phyloP scores from a whole-genome alignment of 2,888 invertebrate species.

The Ferdinandea cuprea region DNA sequence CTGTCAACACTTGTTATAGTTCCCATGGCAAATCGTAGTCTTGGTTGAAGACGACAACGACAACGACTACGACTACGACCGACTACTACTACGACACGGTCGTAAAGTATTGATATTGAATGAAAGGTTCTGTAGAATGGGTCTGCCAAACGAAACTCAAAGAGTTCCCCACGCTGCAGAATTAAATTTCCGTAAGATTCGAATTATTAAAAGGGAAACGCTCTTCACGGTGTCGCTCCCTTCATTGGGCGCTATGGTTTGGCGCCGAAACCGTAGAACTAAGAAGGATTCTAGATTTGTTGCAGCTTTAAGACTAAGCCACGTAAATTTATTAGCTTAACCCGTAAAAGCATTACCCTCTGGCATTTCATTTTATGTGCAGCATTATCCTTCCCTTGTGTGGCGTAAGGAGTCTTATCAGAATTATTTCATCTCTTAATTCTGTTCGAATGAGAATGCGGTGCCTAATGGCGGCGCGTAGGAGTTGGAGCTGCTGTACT shows the following conservation, averaged over 20 bases:
- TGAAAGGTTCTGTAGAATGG: not conserved
- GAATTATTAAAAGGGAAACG: slow-evolving; percentile 47
- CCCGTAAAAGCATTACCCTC: slow-evolving; percentile 67
- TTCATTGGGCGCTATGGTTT: not conserved
- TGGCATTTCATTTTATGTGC: slow-evolving; percentile 69
- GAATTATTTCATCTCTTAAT: slow-evolving; percentile 73
- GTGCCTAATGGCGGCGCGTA: slow-evolving; percentile 38
- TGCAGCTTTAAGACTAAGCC: slow-evolving; percentile 70
- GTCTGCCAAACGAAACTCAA: not conserved
- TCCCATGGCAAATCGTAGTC: slow-evolving; percentile 50
- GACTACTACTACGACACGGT: not conserved
- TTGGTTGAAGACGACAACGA: too few relatives aligned
- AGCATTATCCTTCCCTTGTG: slow-evolving; percentile 51
- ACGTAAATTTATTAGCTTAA: slow-evolving; percentile 70
- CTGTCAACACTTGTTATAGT: slow-evolving; percentile 70
- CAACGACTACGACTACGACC: too few relatives aligned
- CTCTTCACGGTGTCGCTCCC: not conserved
- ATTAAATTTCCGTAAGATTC: slow-evolving; percentile 54
- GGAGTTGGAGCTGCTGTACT: slow-evolving; percentile 12
- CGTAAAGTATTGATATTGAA: slow-evolving; percentile 53
- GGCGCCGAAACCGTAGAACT: not conserved
- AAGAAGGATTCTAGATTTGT: slow-evolving; percentile 43
- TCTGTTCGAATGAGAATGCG: slow-evolving; percentile 66
- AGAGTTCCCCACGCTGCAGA: slow-evolving; percentile 11
- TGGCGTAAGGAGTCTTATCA: slow-evolving; percentile 59